These are phyloP conservation scores for Mustela nigripes DNA, from an alignment of 2,113 vertebrate species.

Conservation along the genomic window DNA sequence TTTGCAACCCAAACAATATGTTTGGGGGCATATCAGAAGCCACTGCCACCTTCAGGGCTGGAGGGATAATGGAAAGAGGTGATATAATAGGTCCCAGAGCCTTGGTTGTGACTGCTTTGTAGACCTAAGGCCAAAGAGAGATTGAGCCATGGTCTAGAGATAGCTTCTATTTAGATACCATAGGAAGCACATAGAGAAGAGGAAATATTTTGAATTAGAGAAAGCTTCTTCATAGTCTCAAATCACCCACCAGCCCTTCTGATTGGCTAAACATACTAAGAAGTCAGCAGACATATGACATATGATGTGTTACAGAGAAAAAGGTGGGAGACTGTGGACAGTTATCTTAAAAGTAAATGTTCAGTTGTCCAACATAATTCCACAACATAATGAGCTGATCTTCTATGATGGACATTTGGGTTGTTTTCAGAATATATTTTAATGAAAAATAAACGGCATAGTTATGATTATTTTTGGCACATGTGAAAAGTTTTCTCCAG, in stretches of 20 bases:
- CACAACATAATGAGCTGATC: background rate
- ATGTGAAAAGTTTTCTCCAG: background rate
- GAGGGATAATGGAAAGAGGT: background rate
- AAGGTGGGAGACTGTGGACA: background rate
- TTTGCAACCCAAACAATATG: background rate
- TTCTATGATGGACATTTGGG: background rate
- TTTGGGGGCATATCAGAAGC: background rate
- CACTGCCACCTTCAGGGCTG: background rate
- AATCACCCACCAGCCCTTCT: background rate
- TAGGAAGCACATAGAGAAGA: background rate
- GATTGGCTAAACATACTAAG: background rate
- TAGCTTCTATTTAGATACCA: background rate
- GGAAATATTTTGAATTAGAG: background rate
- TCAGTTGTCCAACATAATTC: background rate
- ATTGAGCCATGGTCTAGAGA: background rate
- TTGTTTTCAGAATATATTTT: background rate
- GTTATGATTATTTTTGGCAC: background rate
- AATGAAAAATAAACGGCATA: background rate
- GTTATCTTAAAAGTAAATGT: background rate
- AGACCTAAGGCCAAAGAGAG: background rate
- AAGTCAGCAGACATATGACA: background rate
- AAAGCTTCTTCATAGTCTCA: background rate
- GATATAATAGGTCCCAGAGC: too few species aligned
- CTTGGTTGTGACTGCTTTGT: background rate
- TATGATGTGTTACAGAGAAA: background rate